Conservation (phyloP, 2,888 invertebrate genomes). For the Tipula helvola region DNA sequence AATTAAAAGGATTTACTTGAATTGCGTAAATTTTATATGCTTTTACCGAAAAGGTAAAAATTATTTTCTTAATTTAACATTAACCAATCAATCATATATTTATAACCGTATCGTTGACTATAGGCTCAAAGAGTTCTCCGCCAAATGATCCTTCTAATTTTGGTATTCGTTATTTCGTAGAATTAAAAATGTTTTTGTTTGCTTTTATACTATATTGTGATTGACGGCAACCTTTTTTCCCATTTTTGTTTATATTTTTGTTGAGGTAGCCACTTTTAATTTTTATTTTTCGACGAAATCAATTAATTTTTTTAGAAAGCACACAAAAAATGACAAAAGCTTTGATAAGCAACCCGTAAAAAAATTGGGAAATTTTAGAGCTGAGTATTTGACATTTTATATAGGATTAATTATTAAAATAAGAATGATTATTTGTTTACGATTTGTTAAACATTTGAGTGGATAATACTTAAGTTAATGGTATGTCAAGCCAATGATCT, state of each 20-base stretch:
- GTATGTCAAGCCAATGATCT: not conserved
- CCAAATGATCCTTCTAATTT: not conserved
- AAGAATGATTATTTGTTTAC: not conserved
- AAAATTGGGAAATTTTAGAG: not conserved
- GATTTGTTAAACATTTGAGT: not conserved
- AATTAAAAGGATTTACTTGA: not conserved
- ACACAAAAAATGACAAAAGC: not conserved
- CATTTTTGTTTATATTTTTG: not conserved
- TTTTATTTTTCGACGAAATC: not conserved
- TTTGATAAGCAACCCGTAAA: not conserved
- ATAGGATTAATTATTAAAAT: not conserved
- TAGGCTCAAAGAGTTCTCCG: not conserved
- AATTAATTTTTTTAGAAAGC: not conserved
- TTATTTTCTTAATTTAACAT: not conserved
- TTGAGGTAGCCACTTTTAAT: not conserved
- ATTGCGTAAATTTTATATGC: not conserved
- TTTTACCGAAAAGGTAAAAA: not conserved
- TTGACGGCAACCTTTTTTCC: not conserved
- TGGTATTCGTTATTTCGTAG: not conserved
- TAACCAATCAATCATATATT: not conserved
- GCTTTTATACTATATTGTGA: not conserved
- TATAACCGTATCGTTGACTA: not conserved
- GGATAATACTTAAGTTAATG: not conserved
- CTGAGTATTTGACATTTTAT: not conserved
- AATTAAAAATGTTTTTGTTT: not conserved